Evolutionary conservation across 2,888 invertebrate genomes (phyloP).

Genomic region (Dryobota labecula): DNA sequence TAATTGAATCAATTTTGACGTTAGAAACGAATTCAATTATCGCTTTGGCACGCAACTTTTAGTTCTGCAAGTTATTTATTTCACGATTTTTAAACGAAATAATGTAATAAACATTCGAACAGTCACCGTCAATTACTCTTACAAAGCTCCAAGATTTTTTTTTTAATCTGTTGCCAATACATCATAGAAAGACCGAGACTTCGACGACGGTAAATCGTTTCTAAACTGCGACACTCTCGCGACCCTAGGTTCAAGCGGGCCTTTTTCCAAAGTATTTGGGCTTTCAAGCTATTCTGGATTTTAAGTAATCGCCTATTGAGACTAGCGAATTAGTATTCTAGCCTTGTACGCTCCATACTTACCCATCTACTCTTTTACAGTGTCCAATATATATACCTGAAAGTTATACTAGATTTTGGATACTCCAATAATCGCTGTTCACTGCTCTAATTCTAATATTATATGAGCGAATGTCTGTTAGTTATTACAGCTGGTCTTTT

Average conservation of each 20-base stretch:
- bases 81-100: not conserved
- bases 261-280: conserved; percentile 34
- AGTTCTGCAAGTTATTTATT: conserved; percentile 9
- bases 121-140: not conserved
- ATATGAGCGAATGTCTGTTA: conserved; percentile 6
- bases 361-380: conserved; percentile 14
- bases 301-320: conserved; percentile 29
- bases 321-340: conserved; percentile 46
- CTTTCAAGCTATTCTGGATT: conserved; percentile 33
- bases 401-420: conserved; percentile 6
- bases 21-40: conserved; percentile 46
- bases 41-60: conserved; percentile 15
- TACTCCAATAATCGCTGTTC: conserved; percentile 2
- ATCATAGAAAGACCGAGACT: conserved; percentile 8
- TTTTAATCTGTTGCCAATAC: not conserved
- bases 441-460: not conserved
- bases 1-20: conserved; percentile 58
- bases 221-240: conserved; percentile 25
- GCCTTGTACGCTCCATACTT: conserved; percentile 1
- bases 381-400: conserved; percentile 7
- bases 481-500: conserved; percentile 8
- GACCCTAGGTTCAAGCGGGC: conserved; percentile 23
- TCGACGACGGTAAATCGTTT: conserved; percentile 20
- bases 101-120: not conserved
- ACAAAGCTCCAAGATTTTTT: not conserved